These are phyloP conservation scores for Anomalospiza imberbis DNA, from an alignment of 2,797 vertebrate genomes.

Conservation along the genomic window DNA sequence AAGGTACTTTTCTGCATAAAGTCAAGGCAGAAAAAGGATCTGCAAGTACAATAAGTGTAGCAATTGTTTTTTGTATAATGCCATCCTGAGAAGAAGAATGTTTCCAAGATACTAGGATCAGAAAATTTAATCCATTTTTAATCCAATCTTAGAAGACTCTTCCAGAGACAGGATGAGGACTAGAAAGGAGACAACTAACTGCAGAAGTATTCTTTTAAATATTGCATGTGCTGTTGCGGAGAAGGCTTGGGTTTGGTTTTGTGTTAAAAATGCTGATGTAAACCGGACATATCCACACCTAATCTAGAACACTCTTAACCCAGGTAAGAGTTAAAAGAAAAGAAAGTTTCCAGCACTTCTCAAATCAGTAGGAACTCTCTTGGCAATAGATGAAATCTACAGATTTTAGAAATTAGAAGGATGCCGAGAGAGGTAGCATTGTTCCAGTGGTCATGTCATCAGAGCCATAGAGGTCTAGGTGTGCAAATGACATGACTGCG, in stretches of 20 bases:
- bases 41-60: neutral
- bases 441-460: fast-evolving
- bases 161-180: neutral
- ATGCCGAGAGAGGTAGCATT: neutral
- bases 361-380: neutral
- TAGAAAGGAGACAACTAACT: neutral
- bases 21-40: neutral
- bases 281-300: neutral
- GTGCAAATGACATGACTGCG: neutral
- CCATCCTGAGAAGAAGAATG: neutral
- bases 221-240: neutral
- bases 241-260: neutral
- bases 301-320: neutral
- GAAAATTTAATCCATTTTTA: neutral
- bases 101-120: neutral
- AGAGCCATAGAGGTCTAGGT: fast-evolving
- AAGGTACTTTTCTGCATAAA: neutral
- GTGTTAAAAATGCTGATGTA: neutral
- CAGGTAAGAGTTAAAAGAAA: neutral
- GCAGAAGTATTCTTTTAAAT: neutral
- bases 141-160: neutral
- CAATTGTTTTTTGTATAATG: neutral
- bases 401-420: neutral
- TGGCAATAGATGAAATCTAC: neutral
- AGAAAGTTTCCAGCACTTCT: neutral